Evolutionary conservation across 2,113 vertebrate genomes (phyloP), one percentile per base, ranked within the genome.

Genomic region (Phasianus colchicus): DNA sequence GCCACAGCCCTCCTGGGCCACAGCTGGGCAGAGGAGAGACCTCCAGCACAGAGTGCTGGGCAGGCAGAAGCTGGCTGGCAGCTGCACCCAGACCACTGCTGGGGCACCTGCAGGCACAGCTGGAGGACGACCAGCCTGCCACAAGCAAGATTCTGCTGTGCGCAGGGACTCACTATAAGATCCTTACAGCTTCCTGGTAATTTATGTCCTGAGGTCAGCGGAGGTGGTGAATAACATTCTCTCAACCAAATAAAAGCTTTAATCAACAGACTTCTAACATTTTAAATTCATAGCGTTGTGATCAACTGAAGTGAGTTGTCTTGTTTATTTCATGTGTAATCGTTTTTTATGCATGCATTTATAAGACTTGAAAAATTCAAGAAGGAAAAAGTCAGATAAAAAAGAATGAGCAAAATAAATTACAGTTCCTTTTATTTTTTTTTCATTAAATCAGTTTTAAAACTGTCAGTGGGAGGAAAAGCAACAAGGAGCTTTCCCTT

Each of bases 21-120:
- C 43, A 32, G 20, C 29, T 69, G 55, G 8, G 13, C 50, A 71
- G 69, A 70, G 79, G 9, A 66, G 60, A 66, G 5, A 21, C 15
- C 21, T 42, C 21, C 34, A 81, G 42, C 5, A 16, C 1, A 36
- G 0, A 2, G 43, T 63, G 15, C 32, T 20, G 61, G 22, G 22
- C 27, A 12, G 64, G 9, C 72, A 38, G 52, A 24, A 66, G 48
- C 25, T 58, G 47, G 58, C 4, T 1, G 9, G 21, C 19, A 30
- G 54, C 29, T 72, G 2, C n/a, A 64, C 38, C 20, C 72, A 17
- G 43, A 45, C 45, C 9, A 0, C 45, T 18, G 42, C 0, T 0
- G 22, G 27, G 11, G 36, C 0, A 0, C 47, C 57, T 47, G 19
- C 19, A 74, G 40, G 52, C 34, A 38, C 2, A 0, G 0, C 13